These are phyloP conservation scores for Falco rusticolus DNA, from an alignment of 2,797 vertebrate species.

Conservation along the genomic window DNA sequence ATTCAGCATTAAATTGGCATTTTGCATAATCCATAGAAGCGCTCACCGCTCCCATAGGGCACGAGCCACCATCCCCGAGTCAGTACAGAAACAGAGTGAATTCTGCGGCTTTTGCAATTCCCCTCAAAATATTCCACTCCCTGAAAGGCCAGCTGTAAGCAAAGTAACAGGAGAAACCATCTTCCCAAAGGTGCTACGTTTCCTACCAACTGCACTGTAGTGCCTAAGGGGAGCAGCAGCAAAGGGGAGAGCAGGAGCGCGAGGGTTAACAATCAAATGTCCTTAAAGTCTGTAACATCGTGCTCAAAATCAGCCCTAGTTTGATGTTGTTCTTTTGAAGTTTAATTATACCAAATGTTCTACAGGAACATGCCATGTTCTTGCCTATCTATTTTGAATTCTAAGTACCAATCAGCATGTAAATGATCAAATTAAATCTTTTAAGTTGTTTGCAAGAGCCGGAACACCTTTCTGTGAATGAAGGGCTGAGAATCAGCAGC, in stretches of 20 bases:
- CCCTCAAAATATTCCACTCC: neutral
- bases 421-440: conserved; percentile 69
- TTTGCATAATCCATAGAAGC: neutral
- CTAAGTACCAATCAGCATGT: conserved; percentile 65
- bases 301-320: conserved; percentile 29
- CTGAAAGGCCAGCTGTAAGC: neutral
- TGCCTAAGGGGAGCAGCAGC: neutral
- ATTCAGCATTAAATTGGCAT: neutral
- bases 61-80: neutral
- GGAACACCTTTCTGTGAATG: conserved; percentile 47
- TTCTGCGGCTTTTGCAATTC: neutral
- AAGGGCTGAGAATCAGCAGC: neutral
- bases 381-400: conserved; percentile 58
- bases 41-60: neutral
- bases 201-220: neutral
- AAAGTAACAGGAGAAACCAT: neutral
- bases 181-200: neutral
- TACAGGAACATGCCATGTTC: conserved; percentile 53
- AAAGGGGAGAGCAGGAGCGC: neutral
- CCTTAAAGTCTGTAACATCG: neutral
- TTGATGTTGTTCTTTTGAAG: conserved; percentile 63
- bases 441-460: conserved; percentile 44
- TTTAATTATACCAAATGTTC: conserved; percentile 70
- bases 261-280: conserved; percentile 54
- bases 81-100: neutral